Evolutionary conservation across 1,140 invertebrate genomes (phyloP), one percentile per base, ranked within the genome.

Genomic region (Pseudobourletiella spinata): DNA sequence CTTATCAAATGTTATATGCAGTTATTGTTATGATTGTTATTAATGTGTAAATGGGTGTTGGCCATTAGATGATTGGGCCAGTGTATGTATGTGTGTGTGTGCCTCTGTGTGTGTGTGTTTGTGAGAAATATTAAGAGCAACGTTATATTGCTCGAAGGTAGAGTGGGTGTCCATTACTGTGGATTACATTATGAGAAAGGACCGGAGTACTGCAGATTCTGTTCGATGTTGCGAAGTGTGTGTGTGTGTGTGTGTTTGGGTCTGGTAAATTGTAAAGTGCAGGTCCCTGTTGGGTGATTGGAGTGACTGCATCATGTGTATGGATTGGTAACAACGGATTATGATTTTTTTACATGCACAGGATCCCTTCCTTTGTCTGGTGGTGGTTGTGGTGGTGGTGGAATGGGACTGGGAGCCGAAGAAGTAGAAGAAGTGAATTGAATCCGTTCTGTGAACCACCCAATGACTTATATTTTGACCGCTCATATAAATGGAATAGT

Each of bases 401-500:
- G n/a, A n/a, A n/a, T n/a, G n/a, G n/a, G n/a, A n/a, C n/a, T n/a
- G n/a, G n/a, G n/a, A n/a, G n/a, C n/a, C n/a, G n/a, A n/a, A n/a
- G n/a, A n/a, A n/a, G n/a, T n/a, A n/a, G n/a, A n/a, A n/a, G n/a
- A n/a, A n/a, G n/a, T 46, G 8, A 46, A 8, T 46, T 46, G 4
- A 14, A 46, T 46, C 18, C 6, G 18, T 20, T 46, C 6, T 46
- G 18, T 4, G 18, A 14, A 8, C 15, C 14, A 4, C 48, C 14
- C 24, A 6, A 51, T 39, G 32, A 39, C 32, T 6, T 51, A 51
- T 51, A 26, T 51, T 51, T 51, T 51, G 48, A 51, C 48, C 48
- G 24, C 48, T 51, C 48, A 60, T 60, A 60, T 60, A 60, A 60
- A 60, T 39, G 50, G 46, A 60, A 24, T 60, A 60, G 58, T 60